Base-by-base conservation (phyloP, 2,888 invertebrate genomes). In the Trilocha varians region DNA sequence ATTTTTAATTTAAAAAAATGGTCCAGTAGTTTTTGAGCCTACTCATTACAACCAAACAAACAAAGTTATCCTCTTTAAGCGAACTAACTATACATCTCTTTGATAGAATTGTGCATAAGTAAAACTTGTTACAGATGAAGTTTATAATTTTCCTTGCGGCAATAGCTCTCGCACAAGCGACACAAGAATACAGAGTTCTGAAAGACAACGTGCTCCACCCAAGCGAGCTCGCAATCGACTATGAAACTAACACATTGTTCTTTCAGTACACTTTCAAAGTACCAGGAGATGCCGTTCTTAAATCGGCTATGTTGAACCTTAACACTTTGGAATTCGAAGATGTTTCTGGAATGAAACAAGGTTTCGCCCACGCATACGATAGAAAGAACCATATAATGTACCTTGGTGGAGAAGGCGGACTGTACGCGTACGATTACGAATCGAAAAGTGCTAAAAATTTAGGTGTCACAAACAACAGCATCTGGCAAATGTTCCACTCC, bases 401-500 rank as follows among this genome's bases (percentile, higher is more conserved):
- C 46, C 53, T 83, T 16, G 80, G 82, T 9, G 77, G 74, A 1
- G 46, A 53, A 6, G 55, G 66, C 18, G 82, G 79, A 2, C 48
- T 82, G 3, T 78, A 78, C 40, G 57, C 50, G 32, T 74, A 65
- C 42, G 46, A 79, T 49, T 67, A 65, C 25, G 47, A 57, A 1
- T 53, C 59, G 5, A 70, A 70, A 41, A 50, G 17, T 2, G 68
- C 70, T 3, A 54, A 43, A 2, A 60, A 61, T 35, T 4, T 68
- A 4, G 35, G 51, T n/a, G 49, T 62, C 1, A 64, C 58, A 0
- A 47, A 53, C 4, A 38, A 52, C 11, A 78, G 62, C 37, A 63
- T 80, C 35, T 82, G 82, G 82, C 79, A 83, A 53, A 53, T 83
- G 55, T 80, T 78, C 41, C 73, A 56, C 42, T 54, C 50, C 14